A percentile compares a stretch with the other conserved stretches of the same genome.
These are phyloP conservation scores for Catocala nupta DNA, from an alignment of 2,888 invertebrate genomes.

Conservation along the genomic window DNA sequence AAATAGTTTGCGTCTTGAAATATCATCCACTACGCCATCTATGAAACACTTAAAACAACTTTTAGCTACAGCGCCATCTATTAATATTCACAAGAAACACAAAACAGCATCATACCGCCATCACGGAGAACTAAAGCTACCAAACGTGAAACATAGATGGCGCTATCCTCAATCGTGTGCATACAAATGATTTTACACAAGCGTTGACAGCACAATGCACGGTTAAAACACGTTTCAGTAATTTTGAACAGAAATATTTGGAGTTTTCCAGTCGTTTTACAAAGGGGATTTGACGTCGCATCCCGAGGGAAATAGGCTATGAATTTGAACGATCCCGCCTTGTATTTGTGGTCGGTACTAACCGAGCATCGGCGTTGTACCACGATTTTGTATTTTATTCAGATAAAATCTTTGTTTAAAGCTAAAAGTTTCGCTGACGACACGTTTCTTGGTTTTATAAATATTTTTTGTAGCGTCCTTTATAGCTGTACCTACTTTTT, in stretches of 20 bases:
- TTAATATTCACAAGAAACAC: background rate
- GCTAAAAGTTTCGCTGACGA: conserved; percentile 14
- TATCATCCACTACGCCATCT: too few relatives aligned
- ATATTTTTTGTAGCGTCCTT: background rate
- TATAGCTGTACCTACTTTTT: too few relatives aligned
- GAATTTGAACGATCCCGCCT: conserved; percentile 44
- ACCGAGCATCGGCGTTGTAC: conserved; percentile 10
- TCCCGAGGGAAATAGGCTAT: conserved; percentile 46
- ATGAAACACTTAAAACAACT: background rate
- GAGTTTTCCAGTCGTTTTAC: conserved; percentile 32
- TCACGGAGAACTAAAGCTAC: background rate
- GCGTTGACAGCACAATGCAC: conserved; percentile 5
- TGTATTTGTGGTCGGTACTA: conserved; percentile 36
- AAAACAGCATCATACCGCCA: too few relatives aligned
- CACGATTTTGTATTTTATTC: conserved; percentile 33
- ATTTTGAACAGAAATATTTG: conserved; percentile 39
- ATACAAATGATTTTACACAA: background rate
- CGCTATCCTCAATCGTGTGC: conserved; percentile 1
- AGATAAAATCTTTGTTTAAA: conserved; percentile 33
- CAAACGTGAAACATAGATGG: conserved; percentile 24
- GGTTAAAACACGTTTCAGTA: conserved; percentile 22
- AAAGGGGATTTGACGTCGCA: conserved; percentile 39
- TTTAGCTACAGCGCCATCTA: conserved; percentile 12
- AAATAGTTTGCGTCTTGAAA: too few relatives aligned
- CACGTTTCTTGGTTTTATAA: conserved; percentile 13